Percentiles rank a stretch among this genome's conserved stretches.
Evolutionary conservation across 2,888 invertebrate species (phyloP).

Genomic region (Zeuzera pyrina): DNA sequence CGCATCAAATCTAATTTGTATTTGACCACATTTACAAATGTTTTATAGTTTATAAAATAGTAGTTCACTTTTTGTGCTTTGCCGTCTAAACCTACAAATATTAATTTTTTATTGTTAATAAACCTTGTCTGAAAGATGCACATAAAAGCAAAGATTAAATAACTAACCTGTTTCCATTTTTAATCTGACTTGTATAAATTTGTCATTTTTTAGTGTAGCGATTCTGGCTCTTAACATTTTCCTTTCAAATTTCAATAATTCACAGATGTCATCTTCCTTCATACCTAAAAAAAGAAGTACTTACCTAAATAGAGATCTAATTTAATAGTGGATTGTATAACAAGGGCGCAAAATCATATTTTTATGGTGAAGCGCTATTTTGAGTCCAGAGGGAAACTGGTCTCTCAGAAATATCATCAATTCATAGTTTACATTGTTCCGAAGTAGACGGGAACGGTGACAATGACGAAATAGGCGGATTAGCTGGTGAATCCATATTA

Average conservation of each 20-base stretch:
- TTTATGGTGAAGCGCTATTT: too few species aligned
- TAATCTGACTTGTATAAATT: slow-evolving; percentile 92
- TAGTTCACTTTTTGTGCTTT: slow-evolving; percentile 97
- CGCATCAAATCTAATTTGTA: slow-evolving; percentile 97
- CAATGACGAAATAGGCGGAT: too few species aligned
- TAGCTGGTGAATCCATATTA: too few species aligned
- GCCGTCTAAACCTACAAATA: slow-evolving; percentile 79
- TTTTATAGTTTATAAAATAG: slow-evolving; percentile 97
- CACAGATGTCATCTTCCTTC: slow-evolving; percentile 93
- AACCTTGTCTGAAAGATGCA: neutral
- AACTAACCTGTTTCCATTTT: slow-evolving; percentile 93
- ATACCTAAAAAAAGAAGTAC: slow-evolving; percentile 67
- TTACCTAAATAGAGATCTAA: neutral
- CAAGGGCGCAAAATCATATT: too few species aligned
- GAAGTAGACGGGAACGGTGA: too few species aligned
- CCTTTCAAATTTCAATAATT: slow-evolving; percentile 92
- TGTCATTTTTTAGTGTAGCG: slow-evolving; percentile 89
- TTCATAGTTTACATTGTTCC: too few species aligned
- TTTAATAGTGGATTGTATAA: too few species aligned
- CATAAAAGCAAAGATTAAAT: neutral
- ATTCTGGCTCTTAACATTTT: slow-evolving; percentile 94
- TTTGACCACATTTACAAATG: slow-evolving; percentile 97
- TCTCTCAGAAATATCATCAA: too few species aligned
- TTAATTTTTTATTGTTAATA: neutral
- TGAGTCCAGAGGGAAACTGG: too few species aligned